Conservation (phyloP, 2,797 vertebrate genomes). For the Parotocinclus haroldoi region DNA sequence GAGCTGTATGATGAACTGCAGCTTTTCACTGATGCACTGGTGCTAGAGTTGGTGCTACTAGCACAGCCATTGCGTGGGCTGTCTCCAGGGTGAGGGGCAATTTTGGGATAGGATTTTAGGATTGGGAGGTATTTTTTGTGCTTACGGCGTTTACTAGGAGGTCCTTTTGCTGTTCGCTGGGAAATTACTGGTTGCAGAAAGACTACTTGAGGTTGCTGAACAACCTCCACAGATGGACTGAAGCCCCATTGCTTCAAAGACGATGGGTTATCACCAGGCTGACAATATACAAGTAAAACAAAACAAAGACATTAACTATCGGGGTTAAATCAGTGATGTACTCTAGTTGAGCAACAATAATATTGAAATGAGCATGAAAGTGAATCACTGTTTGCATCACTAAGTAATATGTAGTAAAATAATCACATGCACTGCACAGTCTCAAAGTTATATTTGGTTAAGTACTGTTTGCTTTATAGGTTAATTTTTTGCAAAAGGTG, state of each 20-base stretch:
- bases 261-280: conserved; percentile 69
- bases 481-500: too few species aligned
- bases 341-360: background rate
- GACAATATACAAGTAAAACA: conserved; percentile 40
- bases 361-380: too few species aligned
- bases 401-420: too few species aligned
- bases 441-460: too few species aligned
- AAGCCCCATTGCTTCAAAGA: conserved; percentile 80
- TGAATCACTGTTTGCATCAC: too few species aligned
- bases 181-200: conserved; percentile 77
- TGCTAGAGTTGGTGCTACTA: conserved; percentile 35
- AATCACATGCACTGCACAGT: too few species aligned
- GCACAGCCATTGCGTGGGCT: conserved; percentile 52
- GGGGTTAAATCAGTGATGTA: background rate
- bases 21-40: conserved; percentile 52
- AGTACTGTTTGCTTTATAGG: too few species aligned
- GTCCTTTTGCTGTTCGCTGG: conserved; percentile 60
- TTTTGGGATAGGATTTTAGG: conserved; percentile 88
- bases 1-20: conserved; percentile 47
- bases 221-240: conserved; percentile 65
- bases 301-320: background rate
- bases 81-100: conserved; percentile 85
- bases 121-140: conserved; percentile 84
- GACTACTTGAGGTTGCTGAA: conserved; percentile 78
- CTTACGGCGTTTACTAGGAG: conserved; percentile 70